Conservation (phyloP, 2,113 vertebrate genomes). For the Hippocampus barbouri region DNA sequence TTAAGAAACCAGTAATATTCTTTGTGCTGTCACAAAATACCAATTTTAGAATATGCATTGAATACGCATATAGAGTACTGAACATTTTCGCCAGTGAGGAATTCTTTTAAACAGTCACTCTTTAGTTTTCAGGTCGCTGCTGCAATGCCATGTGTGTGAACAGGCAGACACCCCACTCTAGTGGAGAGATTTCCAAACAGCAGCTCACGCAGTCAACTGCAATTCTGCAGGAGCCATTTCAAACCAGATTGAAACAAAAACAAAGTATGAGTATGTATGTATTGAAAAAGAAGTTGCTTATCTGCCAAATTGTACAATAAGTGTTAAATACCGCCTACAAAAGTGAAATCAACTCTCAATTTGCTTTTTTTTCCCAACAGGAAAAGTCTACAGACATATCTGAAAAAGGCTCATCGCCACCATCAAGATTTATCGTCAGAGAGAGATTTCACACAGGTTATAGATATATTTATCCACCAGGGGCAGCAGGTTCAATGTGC, state of each 20-base stretch:
- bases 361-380: slow-evolving; percentile 5
- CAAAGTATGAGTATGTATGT: neutral
- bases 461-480: slow-evolving; percentile 26
- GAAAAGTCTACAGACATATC: slow-evolving; percentile 21
- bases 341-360: neutral
- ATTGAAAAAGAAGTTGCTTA: neutral
- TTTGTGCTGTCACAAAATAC: neutral
- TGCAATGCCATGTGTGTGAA: neutral
- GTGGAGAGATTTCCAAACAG: slow-evolving; percentile 32
- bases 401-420: slow-evolving; percentile 8
- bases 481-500: slow-evolving; percentile 32
- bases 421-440: neutral
- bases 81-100: neutral
- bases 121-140: neutral
- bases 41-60: neutral
- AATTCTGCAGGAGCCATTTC: neutral
- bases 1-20: neutral
- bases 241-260: neutral
- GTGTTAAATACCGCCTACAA: neutral
- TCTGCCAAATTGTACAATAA: neutral
- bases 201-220: slow-evolving; percentile 3
- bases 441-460: slow-evolving; percentile 25
- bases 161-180: slow-evolving; percentile 47
- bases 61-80: neutral
- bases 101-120: neutral